phyloP scores from a whole-genome alignment of 2,113 vertebrate species.

The Acanthochromis polyacanthus region DNA sequence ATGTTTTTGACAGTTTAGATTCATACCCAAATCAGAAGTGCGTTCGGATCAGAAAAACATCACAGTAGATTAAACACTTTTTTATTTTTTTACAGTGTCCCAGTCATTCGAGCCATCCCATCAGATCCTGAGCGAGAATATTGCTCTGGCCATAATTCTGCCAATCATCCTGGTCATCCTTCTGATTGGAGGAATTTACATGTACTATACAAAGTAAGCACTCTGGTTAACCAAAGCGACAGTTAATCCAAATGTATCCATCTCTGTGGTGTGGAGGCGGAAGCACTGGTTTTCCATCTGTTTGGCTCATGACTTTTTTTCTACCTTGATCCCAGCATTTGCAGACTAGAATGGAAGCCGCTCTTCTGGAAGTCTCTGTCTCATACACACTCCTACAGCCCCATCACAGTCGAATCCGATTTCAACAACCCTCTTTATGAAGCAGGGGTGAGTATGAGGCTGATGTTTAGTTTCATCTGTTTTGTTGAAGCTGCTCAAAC shows the following conservation, averaged over 20 bases:
- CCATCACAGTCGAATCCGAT: constrained; percentile 93
- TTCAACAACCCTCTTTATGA: constrained; percentile 97
- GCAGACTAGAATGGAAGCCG: constrained; percentile 91
- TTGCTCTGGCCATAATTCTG: constrained; percentile 92
- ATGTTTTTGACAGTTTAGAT: too few relatives aligned
- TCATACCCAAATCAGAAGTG: background rate
- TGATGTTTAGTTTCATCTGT: background rate
- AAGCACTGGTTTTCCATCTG: background rate
- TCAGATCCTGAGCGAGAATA: constrained; percentile 92
- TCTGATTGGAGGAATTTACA: constrained; percentile 93
- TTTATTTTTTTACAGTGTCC: constrained; percentile 83
- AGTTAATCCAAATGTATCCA: background rate
- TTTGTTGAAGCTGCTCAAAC: background rate
- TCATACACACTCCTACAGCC: constrained; percentile 94
- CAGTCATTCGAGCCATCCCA: constrained; percentile 90
- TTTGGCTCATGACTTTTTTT: background rate
- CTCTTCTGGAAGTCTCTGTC: constrained; percentile 92
- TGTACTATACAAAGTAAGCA: constrained; percentile 95
- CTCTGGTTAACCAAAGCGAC: background rate
- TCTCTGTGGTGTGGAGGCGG: background rate
- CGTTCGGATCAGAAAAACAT: background rate
- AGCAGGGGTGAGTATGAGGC: constrained; percentile 87
- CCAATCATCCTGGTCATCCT: constrained; percentile 92
- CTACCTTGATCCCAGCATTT: constrained; percentile 74
- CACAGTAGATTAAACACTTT: background rate